Base-by-base conservation (phyloP, 2,113 vertebrate species). In the Pelecanoides urinatrix region DNA sequence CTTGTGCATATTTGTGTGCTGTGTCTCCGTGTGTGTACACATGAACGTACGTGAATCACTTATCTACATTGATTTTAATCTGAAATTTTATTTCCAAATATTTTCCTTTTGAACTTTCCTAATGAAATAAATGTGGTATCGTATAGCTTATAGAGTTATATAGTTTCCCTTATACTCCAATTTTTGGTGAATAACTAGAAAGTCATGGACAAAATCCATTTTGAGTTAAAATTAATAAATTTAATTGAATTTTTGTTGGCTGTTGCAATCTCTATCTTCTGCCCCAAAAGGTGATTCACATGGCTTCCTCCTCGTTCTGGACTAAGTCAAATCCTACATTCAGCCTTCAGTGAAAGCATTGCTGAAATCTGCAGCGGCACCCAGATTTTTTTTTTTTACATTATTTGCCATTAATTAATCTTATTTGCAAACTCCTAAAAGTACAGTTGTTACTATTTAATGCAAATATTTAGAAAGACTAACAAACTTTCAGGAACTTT, bases 41-140 rank as follows among this genome's bases (percentile, higher is more conserved):
- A 29, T 56, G 44, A 90, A 56, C 0, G 1, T 58, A 29, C 0
- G 2, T 21, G 2, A n/a, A 58, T 71, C 11, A 40, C 36, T 32
- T 62, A 26, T 45, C 32, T 67, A 14, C 15, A 22, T 9, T 17
- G 7, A 76, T 38, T 83, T 91, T 68, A 59, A 59, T 50, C 16
- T 47, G 18, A 61, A 76, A 47, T 65, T 73, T 67, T n/a, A 59
- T 86, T 93, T 83, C 26, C 3, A 6, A 1, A 3, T 18, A n/a
- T 85, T 93, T 74, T 38, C 7, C 5, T 73, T 93, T 22, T 59
- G 13, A 91, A 50, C 1, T 12, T 83, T 67, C 5, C 4, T 38
- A 25, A 7, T 47, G 53, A 76, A 89, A 80, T 29, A 56, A 40
- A n/a, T 42, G 3, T 16, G 21, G 2, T 16, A 34, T 49, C 15